phyloP scores from a whole-genome alignment of 2,888 invertebrate species.

The Agrochola lota region DNA sequence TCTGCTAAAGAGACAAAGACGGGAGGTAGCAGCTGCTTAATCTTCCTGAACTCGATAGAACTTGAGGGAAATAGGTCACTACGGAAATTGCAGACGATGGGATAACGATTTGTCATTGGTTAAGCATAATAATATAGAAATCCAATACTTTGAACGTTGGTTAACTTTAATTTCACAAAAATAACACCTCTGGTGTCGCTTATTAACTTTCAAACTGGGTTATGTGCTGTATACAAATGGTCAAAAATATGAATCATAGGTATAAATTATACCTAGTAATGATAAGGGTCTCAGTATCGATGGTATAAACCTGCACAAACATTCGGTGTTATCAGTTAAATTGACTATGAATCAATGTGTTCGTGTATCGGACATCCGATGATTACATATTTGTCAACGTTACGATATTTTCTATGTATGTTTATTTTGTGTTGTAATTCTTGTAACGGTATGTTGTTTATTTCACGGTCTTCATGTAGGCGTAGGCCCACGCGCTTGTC shows the following conservation, averaged over 20 bases:
- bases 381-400: constrained; percentile 57
- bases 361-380: constrained; percentile 60
- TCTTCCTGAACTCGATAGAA: constrained; percentile 35
- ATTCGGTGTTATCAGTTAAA: constrained; percentile 55
- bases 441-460: constrained; percentile 62
- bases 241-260: constrained; percentile 14
- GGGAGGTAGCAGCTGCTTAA: constrained; percentile 39
- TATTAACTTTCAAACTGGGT: constrained; percentile 5
- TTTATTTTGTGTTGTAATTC: constrained; percentile 61
- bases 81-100: constrained; percentile 47
- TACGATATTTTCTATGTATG: constrained; percentile 49
- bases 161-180: background rate
- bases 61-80: constrained; percentile 37
- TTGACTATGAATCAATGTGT: constrained; percentile 60
- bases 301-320: constrained; percentile 42
- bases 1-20: constrained; percentile 23
- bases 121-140: constrained; percentile 34
- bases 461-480: constrained; percentile 71
- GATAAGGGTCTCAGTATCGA: constrained; percentile 35
- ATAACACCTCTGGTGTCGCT: background rate
- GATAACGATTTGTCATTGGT: constrained; percentile 33
- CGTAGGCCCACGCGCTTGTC: constrained; percentile 71
- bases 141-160: constrained; percentile 22
- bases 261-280: background rate
- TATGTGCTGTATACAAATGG: constrained; percentile 8